A percentile compares a stretch with the other conserved stretches of the same genome.
phyloP scores from a whole-genome alignment of 2,113 vertebrate species.

The Scolopax mira region DNA sequence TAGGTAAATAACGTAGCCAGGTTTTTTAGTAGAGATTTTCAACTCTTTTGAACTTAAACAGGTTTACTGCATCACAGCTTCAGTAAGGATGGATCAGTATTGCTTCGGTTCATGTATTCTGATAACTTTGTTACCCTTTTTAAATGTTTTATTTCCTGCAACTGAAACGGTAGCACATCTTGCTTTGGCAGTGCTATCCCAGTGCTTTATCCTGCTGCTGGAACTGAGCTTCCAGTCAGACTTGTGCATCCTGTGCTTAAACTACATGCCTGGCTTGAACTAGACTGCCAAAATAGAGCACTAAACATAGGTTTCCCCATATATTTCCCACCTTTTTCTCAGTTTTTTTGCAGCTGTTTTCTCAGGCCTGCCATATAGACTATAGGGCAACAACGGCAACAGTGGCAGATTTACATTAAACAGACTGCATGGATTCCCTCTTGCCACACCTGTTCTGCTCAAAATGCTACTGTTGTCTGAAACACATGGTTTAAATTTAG shows the following conservation, averaged over 20 bases:
- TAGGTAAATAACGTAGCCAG: not conserved
- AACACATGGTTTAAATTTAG: not conserved
- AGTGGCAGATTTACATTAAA: not conserved
- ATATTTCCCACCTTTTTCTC: not conserved
- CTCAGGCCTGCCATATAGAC: not conserved
- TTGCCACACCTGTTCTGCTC: not conserved
- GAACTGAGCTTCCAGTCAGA: not conserved
- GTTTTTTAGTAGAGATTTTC: not conserved
- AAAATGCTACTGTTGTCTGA: not conserved
- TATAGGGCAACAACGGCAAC: not conserved
- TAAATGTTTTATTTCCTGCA: not conserved
- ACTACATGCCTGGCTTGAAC: not conserved
- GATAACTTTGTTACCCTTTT: not conserved
- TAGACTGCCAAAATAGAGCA: not conserved
- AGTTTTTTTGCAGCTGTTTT: not conserved
- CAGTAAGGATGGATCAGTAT: not conserved
- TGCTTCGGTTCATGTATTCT: not conserved
- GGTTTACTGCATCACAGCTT: not conserved
- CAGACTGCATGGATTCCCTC: not conserved
- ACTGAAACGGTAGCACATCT: not conserved
- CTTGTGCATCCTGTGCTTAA: not conserved
- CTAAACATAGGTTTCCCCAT: not conserved
- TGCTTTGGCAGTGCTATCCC: not conserved
- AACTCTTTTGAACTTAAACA: not conserved
- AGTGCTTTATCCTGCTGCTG: rapidly evolving